These are phyloP conservation scores for Montipora sp. DNA, from an alignment of 64 coral and sea anemone species.

Conservation along the genomic window DNA sequence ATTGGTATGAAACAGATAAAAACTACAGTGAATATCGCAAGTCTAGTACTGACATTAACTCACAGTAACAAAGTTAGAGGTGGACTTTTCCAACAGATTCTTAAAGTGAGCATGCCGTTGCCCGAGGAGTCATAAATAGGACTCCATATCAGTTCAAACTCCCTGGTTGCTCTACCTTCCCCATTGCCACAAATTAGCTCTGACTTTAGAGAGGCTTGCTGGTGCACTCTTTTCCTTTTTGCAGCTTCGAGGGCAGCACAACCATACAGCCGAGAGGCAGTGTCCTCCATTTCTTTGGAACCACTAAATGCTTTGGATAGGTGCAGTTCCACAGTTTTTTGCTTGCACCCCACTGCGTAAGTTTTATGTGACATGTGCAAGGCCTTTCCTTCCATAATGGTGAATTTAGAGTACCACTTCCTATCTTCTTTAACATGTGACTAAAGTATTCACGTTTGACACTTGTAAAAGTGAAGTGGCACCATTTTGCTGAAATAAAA, in stretches of 20 bases:
- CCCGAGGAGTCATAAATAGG: slow-evolving; percentile 28
- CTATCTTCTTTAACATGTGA: slow-evolving; percentile 31
- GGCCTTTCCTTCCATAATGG: slow-evolving; percentile 37
- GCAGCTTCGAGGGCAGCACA: slow-evolving; percentile 44
- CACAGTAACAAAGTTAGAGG: background rate
- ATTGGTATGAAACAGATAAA: no score
- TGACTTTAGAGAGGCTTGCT: slow-evolving; percentile 34
- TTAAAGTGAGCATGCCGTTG: slow-evolving; percentile 38
- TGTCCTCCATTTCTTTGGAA: background rate
- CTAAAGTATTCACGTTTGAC: slow-evolving; percentile 1
- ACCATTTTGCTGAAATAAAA: slow-evolving; percentile 50
- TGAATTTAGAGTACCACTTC: slow-evolving; percentile 28
- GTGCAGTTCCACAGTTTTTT: slow-evolving; percentile 16
- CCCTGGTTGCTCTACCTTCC: slow-evolving; percentile 29
- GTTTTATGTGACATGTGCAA: slow-evolving; percentile 5
- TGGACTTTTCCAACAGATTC: slow-evolving; percentile 1
- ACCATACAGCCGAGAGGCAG: slow-evolving; percentile 20
- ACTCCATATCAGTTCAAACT: slow-evolving; percentile 49
- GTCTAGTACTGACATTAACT: no score
- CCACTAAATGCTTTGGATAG: slow-evolving; percentile 42
- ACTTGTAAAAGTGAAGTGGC: slow-evolving; percentile 48
- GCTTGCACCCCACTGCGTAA: background rate
- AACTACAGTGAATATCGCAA: no score
- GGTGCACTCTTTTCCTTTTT: slow-evolving; percentile 3
- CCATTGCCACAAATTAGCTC: slow-evolving; percentile 17